These are phyloP conservation scores for Eledone cirrhosa DNA, from an alignment of 2,888 invertebrate genomes.

Conservation along the genomic window DNA sequence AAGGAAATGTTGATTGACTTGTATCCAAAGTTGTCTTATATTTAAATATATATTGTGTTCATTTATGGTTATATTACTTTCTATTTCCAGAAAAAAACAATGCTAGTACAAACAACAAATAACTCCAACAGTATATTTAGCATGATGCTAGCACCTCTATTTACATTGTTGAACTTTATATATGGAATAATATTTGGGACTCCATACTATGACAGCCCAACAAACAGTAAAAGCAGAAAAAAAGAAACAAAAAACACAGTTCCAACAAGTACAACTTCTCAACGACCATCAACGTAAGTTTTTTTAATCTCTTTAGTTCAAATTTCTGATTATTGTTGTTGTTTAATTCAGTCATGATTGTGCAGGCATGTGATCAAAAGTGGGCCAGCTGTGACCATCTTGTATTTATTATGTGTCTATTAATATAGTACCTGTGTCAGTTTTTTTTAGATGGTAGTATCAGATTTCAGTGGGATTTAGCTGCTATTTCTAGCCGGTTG, in stretches of 20 bases:
- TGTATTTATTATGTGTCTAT: too few species aligned
- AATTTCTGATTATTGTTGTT: too few species aligned
- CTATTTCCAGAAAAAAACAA: neutral
- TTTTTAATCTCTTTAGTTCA: neutral
- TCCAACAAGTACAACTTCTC: neutral
- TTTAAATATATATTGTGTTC: too few species aligned
- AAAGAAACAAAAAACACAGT: neutral
- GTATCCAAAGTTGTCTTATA: too few species aligned
- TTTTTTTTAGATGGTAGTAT: too few species aligned
- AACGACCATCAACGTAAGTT: conserved; percentile 5
- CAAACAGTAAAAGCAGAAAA: neutral
- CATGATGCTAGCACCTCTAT: conserved; percentile 73
- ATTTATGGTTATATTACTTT: neutral
- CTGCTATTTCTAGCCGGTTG: too few species aligned
- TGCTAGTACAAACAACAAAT: neutral
- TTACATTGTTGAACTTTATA: conserved; percentile 72
- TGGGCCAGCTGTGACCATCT: too few species aligned
- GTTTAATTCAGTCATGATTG: too few species aligned
- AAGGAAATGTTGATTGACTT: too few species aligned
- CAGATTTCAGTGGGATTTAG: too few species aligned
- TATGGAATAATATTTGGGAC: conserved; percentile 67
- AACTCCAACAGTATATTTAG: conserved; percentile 69
- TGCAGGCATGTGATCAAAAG: too few species aligned
- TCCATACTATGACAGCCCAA: conserved; percentile 41
- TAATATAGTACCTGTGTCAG: too few species aligned